Percentiles rank a stretch among this genome's conserved stretches.
Evolutionary conservation across 2,888 invertebrate species (phyloP).

Genomic region (Dryadula phaetusa): DNA sequence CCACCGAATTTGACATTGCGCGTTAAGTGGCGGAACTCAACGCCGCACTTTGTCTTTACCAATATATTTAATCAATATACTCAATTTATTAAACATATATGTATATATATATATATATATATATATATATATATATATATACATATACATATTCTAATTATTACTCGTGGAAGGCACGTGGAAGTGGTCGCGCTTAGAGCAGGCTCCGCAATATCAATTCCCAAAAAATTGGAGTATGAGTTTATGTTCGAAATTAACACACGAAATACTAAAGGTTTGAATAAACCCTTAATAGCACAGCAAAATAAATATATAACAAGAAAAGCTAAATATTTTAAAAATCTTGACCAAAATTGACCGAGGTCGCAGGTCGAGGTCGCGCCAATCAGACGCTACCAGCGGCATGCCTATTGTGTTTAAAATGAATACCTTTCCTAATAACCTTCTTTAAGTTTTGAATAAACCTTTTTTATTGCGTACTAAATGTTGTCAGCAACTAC

Average conservation of each 20-base stretch:
- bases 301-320: not conserved
- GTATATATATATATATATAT: too few relatives aligned
- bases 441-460: not conserved
- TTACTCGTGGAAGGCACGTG: too few relatives aligned
- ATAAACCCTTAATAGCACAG: not conserved
- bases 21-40: too few relatives aligned
- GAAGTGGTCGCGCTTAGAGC: too few relatives aligned
- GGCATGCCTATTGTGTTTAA: constrained; percentile 2
- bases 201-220: not conserved
- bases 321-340: constrained; percentile 1
- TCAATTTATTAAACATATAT: too few relatives aligned
- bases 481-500: too few relatives aligned
- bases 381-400: not conserved
- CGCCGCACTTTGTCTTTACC: too few relatives aligned
- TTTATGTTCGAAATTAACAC: not conserved
- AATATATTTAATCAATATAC: too few relatives aligned
- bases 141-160: too few relatives aligned
- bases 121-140: too few relatives aligned
- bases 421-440: not conserved
- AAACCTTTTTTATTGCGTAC: not conserved
- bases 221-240: not conserved
- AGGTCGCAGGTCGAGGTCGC: constrained; percentile 10
- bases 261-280: not conserved
- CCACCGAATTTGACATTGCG: too few relatives aligned
- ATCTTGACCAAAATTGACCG: constrained; percentile 3